phyloP scores from a whole-genome alignment of 2,888 invertebrate species.

The Tetanocera ferruginea region DNA sequence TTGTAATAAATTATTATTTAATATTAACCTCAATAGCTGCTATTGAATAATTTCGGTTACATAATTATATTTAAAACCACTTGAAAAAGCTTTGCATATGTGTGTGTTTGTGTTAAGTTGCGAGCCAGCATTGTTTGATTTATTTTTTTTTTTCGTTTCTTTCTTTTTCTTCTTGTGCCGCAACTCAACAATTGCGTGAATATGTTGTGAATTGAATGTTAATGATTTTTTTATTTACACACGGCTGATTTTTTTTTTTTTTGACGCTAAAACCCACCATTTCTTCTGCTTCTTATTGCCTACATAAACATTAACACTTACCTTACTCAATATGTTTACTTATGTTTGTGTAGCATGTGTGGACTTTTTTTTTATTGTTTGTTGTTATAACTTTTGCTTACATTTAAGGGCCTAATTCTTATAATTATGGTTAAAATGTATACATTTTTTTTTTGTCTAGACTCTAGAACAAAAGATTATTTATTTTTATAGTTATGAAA shows the following conservation, averaged over 20 bases:
- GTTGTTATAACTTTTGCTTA: too few species aligned
- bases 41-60: slow-evolving; percentile 5
- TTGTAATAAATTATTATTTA: neutral
- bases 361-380: too few species aligned
- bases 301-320: slow-evolving; percentile 53
- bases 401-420: too few species aligned
- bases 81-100: neutral
- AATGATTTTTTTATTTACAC: slow-evolving; percentile 49
- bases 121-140: neutral
- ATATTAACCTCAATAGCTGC: neutral
- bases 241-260: too few species aligned
- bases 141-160: neutral
- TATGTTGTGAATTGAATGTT: slow-evolving; percentile 56
- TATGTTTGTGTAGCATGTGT: too few species aligned
- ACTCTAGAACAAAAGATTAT: too few species aligned
- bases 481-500: too few species aligned
- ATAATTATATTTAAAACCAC: neutral
- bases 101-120: neutral
- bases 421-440: too few species aligned
- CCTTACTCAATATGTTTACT: slow-evolving; percentile 57
- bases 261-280: neutral
- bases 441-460: too few species aligned
- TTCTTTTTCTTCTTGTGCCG: too few species aligned
- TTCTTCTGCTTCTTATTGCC: neutral
- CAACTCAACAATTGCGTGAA: slow-evolving; percentile 11